phyloP scores from a whole-genome alignment of 2,888 invertebrate genomes.

The Andrena trimmerana region DNA sequence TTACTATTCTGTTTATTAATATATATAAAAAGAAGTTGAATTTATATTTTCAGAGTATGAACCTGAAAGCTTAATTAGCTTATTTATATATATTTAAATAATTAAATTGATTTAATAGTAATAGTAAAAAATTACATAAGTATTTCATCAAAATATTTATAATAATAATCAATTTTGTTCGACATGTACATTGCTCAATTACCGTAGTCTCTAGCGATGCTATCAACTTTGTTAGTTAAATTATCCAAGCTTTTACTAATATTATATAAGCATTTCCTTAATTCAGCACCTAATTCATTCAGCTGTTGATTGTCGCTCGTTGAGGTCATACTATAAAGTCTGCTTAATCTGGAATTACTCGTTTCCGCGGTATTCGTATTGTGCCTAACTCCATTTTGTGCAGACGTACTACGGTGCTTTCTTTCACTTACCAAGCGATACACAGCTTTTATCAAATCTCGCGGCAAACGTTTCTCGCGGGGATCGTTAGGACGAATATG shows the following conservation, averaged over 20 bases:
- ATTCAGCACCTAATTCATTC: slow-evolving; percentile 76
- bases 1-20: too few relatives aligned
- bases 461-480: slow-evolving; percentile 91
- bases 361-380: slow-evolving; percentile 55
- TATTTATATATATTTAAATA: too few relatives aligned
- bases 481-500: slow-evolving; percentile 94
- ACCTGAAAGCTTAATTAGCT: too few relatives aligned
- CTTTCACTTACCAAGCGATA: slow-evolving; percentile 91
- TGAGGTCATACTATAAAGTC: slow-evolving; percentile 76
- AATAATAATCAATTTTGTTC: neutral
- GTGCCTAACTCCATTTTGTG: slow-evolving; percentile 47
- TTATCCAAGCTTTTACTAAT: slow-evolving; percentile 75
- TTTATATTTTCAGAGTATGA: too few relatives aligned
- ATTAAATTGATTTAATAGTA: too few relatives aligned
- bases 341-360: slow-evolving; percentile 66
- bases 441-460: slow-evolving; percentile 90
- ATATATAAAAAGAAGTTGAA: too few relatives aligned
- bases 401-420: slow-evolving; percentile 82
- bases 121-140: too few relatives aligned
- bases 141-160: neutral
- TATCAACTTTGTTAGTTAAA: slow-evolving; percentile 76
- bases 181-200: slow-evolving; percentile 9
- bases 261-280: slow-evolving; percentile 78
- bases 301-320: slow-evolving; percentile 75
- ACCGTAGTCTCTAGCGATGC: slow-evolving; percentile 70